These are phyloP conservation scores for Salvelinus sp. DNA, from an alignment of 2,113 vertebrate species.

Conservation along the genomic window DNA sequence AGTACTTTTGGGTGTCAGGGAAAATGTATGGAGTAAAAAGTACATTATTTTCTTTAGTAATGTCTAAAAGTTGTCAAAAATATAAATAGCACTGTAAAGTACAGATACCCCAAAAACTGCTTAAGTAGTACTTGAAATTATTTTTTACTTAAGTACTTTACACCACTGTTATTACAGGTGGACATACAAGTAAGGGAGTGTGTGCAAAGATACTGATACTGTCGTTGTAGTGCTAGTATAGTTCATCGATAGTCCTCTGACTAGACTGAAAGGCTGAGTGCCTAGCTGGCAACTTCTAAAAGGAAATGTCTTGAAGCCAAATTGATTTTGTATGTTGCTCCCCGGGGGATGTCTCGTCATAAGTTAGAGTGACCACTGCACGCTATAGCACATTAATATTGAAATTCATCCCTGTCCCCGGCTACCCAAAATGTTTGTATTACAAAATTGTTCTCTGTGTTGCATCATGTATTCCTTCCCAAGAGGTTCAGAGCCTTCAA, in stretches of 20 bases:
- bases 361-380: background rate
- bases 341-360: background rate
- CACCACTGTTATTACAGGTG: too few species aligned
- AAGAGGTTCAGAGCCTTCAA: constrained; percentile 5
- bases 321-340: background rate
- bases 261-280: background rate
- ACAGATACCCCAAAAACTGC: too few species aligned
- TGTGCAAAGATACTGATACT: background rate
- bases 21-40: too few species aligned
- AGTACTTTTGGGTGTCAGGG: too few species aligned
- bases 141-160: too few species aligned
- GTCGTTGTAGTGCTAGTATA: background rate
- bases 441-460: constrained; percentile 16
- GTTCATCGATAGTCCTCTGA: background rate
- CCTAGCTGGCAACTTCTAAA: background rate
- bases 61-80: too few species aligned
- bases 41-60: too few species aligned
- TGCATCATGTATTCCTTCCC: constrained; percentile 19
- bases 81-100: too few species aligned
- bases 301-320: background rate
- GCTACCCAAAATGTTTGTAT: constrained; percentile 7
- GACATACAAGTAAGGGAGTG: too few species aligned
- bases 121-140: too few species aligned
- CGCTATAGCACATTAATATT: background rate
- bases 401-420: background rate